Base-by-base conservation (phyloP, 2,888 invertebrate species). In the Anoplius nigerrimus region DNA sequence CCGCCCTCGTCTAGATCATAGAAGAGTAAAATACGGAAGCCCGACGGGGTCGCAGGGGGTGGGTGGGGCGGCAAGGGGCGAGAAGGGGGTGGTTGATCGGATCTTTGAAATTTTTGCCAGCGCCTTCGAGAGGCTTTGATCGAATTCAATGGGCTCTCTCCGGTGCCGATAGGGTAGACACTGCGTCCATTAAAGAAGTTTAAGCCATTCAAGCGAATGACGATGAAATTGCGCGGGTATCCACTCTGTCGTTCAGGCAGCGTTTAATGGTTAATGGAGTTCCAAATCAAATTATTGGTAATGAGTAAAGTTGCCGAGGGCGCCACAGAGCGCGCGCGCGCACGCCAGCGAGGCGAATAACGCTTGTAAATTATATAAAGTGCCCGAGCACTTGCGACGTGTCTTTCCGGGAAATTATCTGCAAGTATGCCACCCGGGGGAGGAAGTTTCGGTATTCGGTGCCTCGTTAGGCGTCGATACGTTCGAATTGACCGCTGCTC, bases 221-320 rank as follows among this genome's bases (percentile, higher is more conserved):
- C 80, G 78, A 83, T 80, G 81, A 80, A 82, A 83, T 80, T 77
- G 75, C 74, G 74, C 73, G 74, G 74, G 75, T 79, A 80, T 82
- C 81, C 79, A 79, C 80, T 81, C 80, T 80, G 80, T 83, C 81
- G 81, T 82, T 78, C 80, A 75, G 81, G 80, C 80, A 78, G 76
- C 82, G 78, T 79, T 85, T 84, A 83, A 86, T 82, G 81, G 85
- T 84, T 86, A 84, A 86, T 86, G 82, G 84, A 85, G 84, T 84
- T 85, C 78, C 83, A 82, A 86, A 86, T 86, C 84, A 84, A 85
- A 85, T 86, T 86, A 85, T 82, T 82, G 83, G 79, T 86, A 86
- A 86, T 84, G 85, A 84, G 85, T 78, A 86, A 86, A 86, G 85
- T 86, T 85, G 80, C 79, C 74, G 77, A 75, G 79, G 79, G 82